Conservation (phyloP, 2,113 vertebrate genomes). For the Todiramphus chloris region DNA sequence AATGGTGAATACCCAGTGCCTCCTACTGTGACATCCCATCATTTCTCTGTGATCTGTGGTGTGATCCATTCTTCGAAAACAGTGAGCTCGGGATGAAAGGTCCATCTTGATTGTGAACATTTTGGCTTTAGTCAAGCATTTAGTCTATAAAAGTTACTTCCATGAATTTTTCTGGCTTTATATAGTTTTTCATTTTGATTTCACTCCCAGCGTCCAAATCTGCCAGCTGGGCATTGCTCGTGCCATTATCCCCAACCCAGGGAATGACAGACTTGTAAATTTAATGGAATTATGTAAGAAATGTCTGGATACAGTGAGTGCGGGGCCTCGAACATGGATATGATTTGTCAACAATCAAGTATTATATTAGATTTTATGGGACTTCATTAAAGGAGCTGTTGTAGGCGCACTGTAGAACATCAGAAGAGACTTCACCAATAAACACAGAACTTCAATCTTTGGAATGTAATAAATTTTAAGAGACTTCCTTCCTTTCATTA, state of each 20-base stretch:
- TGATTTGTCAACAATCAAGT: slow-evolving; percentile 86
- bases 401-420: slow-evolving; percentile 86
- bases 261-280: slow-evolving; percentile 43
- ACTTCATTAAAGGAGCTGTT: slow-evolving; percentile 88
- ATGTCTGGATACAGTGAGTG: slow-evolving; percentile 7
- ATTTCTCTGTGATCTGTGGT: not conserved
- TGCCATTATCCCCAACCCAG: slow-evolving; percentile 15
- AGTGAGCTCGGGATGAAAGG: not conserved
- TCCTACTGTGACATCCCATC: not conserved
- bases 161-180: slow-evolving; percentile 40
- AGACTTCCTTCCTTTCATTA: slow-evolving; percentile 90
- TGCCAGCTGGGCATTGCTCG: slow-evolving; percentile 52
- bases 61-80: not conserved
- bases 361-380: slow-evolving; percentile 87
- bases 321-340: slow-evolving; percentile 57
- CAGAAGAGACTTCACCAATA: slow-evolving; percentile 86
- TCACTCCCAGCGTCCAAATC: slow-evolving; percentile 24
- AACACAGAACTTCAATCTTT: slow-evolving; percentile 82
- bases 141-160: slow-evolving; percentile 51
- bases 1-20: not conserved
- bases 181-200: slow-evolving; percentile 55
- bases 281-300: slow-evolving; percentile 53
- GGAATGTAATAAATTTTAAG: slow-evolving; percentile 96
- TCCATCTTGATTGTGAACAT: not conserved
- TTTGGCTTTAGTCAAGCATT: slow-evolving; percentile 11